Evolutionary conservation across 1,140 invertebrate genomes (phyloP).

Genomic region (Neodiprion lecontei): DNA sequence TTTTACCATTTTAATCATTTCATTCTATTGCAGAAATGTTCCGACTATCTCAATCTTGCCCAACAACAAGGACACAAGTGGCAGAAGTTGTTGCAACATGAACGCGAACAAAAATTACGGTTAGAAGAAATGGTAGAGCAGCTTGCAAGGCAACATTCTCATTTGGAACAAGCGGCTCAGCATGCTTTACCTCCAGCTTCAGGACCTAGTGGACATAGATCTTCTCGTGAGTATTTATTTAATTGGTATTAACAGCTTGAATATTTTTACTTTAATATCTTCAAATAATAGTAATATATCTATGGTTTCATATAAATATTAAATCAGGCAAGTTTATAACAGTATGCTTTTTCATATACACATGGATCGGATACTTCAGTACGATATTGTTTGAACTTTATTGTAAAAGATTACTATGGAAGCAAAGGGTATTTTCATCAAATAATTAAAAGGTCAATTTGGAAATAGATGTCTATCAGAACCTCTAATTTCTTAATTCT

Average conservation of each 20-base stretch:
- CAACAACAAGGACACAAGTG: conserved; percentile 88
- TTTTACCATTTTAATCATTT: conserved; percentile 10
- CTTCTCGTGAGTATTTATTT: conserved; percentile 56
- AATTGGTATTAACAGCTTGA: background rate
- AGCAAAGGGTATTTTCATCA: background rate
- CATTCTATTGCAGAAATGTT: conserved; percentile 74
- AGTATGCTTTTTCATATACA: too few relatives aligned
- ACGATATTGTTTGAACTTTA: background rate
- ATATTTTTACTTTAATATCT: background rate
- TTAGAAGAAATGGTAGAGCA: conserved; percentile 98
- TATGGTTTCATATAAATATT: too few relatives aligned
- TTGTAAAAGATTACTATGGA: background rate
- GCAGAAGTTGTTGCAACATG: conserved; percentile 90
- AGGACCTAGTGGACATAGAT: conserved; percentile 43
- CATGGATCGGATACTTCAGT: too few relatives aligned
- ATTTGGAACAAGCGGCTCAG: conserved; percentile 84
- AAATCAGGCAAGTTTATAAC: too few relatives aligned
- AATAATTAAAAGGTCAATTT: background rate
- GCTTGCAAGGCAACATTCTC: conserved; percentile 94
- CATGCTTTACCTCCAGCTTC: conserved; percentile 62
- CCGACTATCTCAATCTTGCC: conserved; percentile 87
- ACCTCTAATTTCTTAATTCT: background rate
- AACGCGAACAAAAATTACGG: conserved; percentile 91
- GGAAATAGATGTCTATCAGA: background rate
- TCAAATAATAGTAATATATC: background rate